Evolutionary conservation across 2,113 vertebrate genomes (phyloP).

Genomic region (Azemiops feae): DNA sequence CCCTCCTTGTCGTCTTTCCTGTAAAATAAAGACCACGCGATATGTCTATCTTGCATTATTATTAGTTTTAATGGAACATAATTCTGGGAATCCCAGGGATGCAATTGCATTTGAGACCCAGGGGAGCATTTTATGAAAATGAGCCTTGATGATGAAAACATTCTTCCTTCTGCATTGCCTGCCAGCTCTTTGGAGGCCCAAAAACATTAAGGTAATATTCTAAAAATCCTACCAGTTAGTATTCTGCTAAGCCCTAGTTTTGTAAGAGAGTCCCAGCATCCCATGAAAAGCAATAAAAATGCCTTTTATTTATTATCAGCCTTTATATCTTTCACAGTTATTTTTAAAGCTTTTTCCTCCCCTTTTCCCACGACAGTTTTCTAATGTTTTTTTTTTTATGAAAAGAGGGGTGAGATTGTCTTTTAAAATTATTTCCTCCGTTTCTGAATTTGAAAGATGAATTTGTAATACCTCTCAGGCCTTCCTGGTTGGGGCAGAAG

Average conservation of each 20-base stretch:
- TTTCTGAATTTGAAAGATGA: constrained; percentile 5
- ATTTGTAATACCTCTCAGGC: background rate
- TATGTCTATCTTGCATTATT: background rate
- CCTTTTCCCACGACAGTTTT: background rate
- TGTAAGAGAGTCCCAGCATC: constrained; percentile 60
- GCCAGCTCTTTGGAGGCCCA: constrained; percentile 39
- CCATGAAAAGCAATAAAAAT: constrained; percentile 69
- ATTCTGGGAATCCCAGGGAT: background rate
- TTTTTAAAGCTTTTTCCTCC: constrained; percentile 33
- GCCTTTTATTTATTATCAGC: constrained; percentile 60
- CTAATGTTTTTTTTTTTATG: background rate
- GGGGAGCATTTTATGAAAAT: background rate
- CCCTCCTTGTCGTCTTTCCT: background rate
- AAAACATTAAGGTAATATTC: constrained; percentile 40
- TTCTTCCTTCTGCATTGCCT: background rate
- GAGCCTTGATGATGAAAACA: background rate
- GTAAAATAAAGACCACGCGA: background rate
- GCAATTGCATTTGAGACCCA: background rate
- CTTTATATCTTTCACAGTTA: constrained; percentile 43
- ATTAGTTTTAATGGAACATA: background rate
- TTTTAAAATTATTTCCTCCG: background rate
- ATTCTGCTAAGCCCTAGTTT: constrained; percentile 58
- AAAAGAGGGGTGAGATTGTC: fast-evolving
- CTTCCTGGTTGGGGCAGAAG: fast-evolving
- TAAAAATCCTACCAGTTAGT: constrained; percentile 55